phyloP scores from a whole-genome alignment of 2,113 vertebrate genomes.

The Daphoenositta chrysoptera region DNA sequence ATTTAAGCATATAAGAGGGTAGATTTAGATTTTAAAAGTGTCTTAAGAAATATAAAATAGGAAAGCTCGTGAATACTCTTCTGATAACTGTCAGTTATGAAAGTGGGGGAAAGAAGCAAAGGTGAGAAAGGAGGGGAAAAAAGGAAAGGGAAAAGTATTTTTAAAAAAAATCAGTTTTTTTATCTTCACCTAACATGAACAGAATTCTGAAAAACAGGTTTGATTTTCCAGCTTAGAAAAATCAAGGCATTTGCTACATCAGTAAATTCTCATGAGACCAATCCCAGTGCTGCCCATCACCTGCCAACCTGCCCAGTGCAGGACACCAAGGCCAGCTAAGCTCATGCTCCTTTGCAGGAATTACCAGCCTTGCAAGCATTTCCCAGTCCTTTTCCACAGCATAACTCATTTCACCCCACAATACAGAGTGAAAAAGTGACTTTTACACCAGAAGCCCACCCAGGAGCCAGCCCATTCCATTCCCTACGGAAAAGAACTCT shows the following conservation, averaged over 20 bases:
- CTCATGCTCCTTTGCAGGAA: neutral
- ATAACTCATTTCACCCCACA: neutral
- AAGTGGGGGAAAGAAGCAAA: neutral
- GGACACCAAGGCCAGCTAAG: neutral
- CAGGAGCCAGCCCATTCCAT: neutral
- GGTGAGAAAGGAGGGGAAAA: neutral
- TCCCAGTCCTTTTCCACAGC: neutral
- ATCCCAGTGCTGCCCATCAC: neutral
- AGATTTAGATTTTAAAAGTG: neutral
- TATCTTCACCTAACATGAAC: neutral
- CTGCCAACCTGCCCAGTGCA: neutral
- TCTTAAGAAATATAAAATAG: neutral
- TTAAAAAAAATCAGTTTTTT: neutral
- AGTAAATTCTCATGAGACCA: neutral
- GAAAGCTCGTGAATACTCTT: neutral
- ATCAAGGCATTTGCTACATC: neutral
- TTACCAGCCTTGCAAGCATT: neutral
- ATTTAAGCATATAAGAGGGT: conserved; percentile 12
- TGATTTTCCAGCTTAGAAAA: neutral
- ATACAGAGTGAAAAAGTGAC: neutral
- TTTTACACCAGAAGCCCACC: neutral
- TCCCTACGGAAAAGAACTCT: neutral
- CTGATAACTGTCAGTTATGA: neutral
- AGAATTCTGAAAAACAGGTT: neutral
- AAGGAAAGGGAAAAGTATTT: neutral